These are phyloP conservation scores for Asteroscopus sphinx DNA, from an alignment of 2,888 invertebrate genomes.

Conservation along the genomic window DNA sequence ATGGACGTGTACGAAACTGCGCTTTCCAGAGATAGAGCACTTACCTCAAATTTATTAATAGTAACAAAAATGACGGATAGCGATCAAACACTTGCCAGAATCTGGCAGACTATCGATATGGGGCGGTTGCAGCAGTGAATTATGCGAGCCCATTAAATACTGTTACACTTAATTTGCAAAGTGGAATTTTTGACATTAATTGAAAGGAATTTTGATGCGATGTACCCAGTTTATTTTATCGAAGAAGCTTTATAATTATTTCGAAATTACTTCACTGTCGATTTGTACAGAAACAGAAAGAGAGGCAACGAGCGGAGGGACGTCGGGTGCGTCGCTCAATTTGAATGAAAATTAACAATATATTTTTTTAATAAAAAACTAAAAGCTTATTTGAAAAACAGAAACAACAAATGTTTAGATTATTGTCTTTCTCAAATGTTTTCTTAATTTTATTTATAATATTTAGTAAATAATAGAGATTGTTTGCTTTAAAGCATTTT, in stretches of 20 bases:
- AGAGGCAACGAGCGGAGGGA: too few species aligned
- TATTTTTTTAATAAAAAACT: too few species aligned
- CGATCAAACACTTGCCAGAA: conserved; percentile 45
- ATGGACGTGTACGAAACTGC: conserved; percentile 33
- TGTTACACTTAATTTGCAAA: conserved; percentile 27
- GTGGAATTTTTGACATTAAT: conserved; percentile 30
- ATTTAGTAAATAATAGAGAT: too few species aligned
- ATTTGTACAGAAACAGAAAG: too few species aligned
- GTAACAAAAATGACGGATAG: conserved; percentile 52
- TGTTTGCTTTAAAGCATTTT: too few species aligned
- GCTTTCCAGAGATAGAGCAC: conserved; percentile 49
- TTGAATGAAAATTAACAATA: too few species aligned
- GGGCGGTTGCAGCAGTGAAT: conserved; percentile 23
- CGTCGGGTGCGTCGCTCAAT: too few species aligned
- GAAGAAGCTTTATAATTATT: conserved; percentile 3
- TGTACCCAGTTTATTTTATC: conserved; percentile 19
- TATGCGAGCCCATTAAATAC: conserved; percentile 33
- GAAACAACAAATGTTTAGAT: too few species aligned
- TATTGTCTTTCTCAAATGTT: too few species aligned
- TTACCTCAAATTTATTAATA: conserved; percentile 56
- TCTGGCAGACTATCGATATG: conserved; percentile 41
- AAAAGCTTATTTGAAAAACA: too few species aligned
- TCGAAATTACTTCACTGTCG: not conserved
- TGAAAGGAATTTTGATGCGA: conserved; percentile 30
- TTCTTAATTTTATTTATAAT: too few species aligned